These are phyloP conservation scores for Cosmia pyralina DNA, from an alignment of 2,888 invertebrate species.

Conservation along the genomic window DNA sequence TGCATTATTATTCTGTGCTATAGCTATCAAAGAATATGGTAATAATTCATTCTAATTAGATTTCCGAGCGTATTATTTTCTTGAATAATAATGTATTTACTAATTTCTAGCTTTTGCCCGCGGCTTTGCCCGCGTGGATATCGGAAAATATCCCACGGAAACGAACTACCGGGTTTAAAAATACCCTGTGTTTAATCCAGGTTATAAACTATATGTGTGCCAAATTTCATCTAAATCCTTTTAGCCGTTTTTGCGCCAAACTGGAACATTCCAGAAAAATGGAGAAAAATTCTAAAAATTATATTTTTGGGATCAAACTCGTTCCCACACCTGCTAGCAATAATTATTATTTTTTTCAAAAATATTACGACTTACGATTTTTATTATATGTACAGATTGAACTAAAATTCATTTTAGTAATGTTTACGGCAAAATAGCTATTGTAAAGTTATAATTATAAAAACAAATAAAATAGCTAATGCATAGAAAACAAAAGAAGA, in stretches of 20 bases:
- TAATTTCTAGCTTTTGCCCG: neutral
- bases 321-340: too few relatives aligned
- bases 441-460: too few relatives aligned
- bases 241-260: neutral
- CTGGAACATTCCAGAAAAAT: too few relatives aligned
- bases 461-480: neutral
- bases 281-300: too few relatives aligned
- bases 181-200: neutral
- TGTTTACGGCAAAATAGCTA: neutral
- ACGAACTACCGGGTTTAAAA: neutral
- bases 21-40: too few relatives aligned
- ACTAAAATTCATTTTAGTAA: neutral
- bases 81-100: neutral
- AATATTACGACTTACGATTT: too few relatives aligned
- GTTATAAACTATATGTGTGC: neutral
- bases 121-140: neutral
- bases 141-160: neutral
- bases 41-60: conserved; percentile 7
- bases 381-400: neutral
- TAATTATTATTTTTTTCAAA: too few relatives aligned
- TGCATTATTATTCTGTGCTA: too few relatives aligned
- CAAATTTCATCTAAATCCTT: neutral
- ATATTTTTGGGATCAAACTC: too few relatives aligned
- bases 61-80: neutral
- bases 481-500: neutral